Conservation (phyloP, 1,140 invertebrate species). For the Megathymus violae region DNA sequence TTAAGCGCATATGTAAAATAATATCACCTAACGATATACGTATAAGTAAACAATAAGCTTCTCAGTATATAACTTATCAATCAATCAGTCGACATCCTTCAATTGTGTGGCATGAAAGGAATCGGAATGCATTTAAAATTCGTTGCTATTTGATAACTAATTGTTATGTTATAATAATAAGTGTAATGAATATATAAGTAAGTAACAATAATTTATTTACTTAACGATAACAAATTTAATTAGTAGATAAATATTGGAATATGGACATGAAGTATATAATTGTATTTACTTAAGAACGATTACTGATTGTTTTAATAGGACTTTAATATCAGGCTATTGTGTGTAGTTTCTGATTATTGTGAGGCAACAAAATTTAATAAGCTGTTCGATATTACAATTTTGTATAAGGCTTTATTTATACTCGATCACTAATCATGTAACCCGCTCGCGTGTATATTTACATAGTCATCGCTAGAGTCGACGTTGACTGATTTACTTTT, state of each 20-base stretch:
- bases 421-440: slow-evolving; percentile 1
- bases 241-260: background rate
- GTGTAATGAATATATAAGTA: too few relatives aligned
- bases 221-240: background rate
- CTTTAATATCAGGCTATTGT: background rate
- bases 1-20: too few relatives aligned
- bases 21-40: too few relatives aligned
- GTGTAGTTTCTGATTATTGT: background rate
- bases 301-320: background rate
- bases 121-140: too few relatives aligned
- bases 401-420: background rate
- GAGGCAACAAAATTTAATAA: background rate
- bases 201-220: background rate
- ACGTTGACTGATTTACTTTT: slow-evolving; percentile 25
- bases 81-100: too few relatives aligned
- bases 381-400: background rate
- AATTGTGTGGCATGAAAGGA: too few relatives aligned
- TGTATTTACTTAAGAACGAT: background rate
- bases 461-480: slow-evolving; percentile 12
- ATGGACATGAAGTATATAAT: background rate
- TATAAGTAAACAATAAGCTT: too few relatives aligned
- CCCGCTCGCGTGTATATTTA: slow-evolving; percentile 24
- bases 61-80: too few relatives aligned
- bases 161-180: too few relatives aligned
- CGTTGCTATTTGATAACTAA: too few relatives aligned